These are phyloP conservation scores for Trichomalopsis sarcophagae DNA, from an alignment of 1,140 invertebrate species.

Conservation along the genomic window DNA sequence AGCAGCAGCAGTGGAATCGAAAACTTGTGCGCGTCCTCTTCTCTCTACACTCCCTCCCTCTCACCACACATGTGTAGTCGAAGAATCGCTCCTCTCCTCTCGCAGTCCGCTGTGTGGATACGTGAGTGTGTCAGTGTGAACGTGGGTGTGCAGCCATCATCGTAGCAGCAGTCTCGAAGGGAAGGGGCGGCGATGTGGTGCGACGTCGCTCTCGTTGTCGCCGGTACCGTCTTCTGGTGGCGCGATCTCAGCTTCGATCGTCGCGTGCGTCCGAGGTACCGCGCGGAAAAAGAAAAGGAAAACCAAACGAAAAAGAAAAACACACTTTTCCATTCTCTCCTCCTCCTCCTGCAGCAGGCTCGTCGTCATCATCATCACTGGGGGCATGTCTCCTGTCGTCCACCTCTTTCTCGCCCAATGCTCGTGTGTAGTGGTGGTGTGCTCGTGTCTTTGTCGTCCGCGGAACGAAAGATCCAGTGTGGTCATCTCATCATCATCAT, in stretches of 20 bases:
- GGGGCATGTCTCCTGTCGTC: neutral
- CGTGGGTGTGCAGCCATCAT: neutral
- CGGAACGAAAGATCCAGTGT: neutral
- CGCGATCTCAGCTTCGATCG: constrained; percentile 2
- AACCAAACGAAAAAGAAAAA: constrained; percentile 34
- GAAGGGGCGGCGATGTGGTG: neutral
- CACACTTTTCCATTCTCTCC: constrained; percentile 1
- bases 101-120: neutral
- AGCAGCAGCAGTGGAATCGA: constrained; percentile 69
- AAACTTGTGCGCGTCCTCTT: constrained; percentile 70
- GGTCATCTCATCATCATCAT: neutral
- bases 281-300: neutral
- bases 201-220: neutral
- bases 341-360: constrained; percentile 19
- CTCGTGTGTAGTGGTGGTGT: neutral
- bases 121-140: neutral
- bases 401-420: neutral
- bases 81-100: constrained; percentile 4
- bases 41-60: constrained; percentile 56
- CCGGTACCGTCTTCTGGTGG: neutral
- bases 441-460: constrained; percentile 8
- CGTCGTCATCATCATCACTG: neutral
- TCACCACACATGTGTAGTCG: constrained; percentile 1
- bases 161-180: neutral
- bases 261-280: neutral